Evolutionary conservation across 2,888 invertebrate genomes (phyloP).

Genomic region (Apotomis turbidana): DNA sequence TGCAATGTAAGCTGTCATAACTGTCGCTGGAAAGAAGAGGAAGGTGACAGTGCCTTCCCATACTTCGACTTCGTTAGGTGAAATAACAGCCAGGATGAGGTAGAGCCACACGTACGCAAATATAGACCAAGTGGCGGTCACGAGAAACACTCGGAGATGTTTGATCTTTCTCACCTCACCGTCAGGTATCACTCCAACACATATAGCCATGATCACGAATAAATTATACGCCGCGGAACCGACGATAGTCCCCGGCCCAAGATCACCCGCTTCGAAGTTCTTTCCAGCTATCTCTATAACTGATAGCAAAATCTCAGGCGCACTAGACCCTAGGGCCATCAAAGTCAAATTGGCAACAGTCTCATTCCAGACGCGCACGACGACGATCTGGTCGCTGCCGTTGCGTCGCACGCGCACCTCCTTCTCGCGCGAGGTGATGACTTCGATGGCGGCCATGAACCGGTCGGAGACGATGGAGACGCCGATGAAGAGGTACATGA

Average conservation of each 20-base stretch:
- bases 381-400: conserved; percentile 94
- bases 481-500: conserved; percentile 98
- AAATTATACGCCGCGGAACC: conserved; percentile 99
- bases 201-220: conserved; percentile 98
- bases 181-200: conserved; percentile 95
- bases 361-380: conserved; percentile 99
- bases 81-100: conserved; percentile 94
- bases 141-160: conserved; percentile 98
- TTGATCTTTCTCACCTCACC: conserved; percentile 97
- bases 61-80: conserved; percentile 95
- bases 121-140: conserved; percentile 98
- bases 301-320: conserved; percentile 98
- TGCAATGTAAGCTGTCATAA: conserved; percentile 97
- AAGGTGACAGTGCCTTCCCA: conserved; percentile 99
- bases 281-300: conserved; percentile 99
- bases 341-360: conserved; percentile 99
- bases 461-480: conserved; percentile 99
- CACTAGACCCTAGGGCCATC: conserved; percentile 99
- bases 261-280: conserved; percentile 97
- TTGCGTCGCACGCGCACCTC: conserved; percentile 95
- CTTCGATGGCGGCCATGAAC: conserved; percentile 99
- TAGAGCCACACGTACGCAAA: conserved; percentile 99
- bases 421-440: conserved; percentile 98
- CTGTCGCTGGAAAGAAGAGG: conserved; percentile 97
- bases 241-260: conserved; percentile 99